Percentiles rank a stretch among this genome's conserved stretches.
These are phyloP conservation scores for Eretmocerus hayati DNA, from an alignment of 2,888 invertebrate species.

Conservation along the genomic window DNA sequence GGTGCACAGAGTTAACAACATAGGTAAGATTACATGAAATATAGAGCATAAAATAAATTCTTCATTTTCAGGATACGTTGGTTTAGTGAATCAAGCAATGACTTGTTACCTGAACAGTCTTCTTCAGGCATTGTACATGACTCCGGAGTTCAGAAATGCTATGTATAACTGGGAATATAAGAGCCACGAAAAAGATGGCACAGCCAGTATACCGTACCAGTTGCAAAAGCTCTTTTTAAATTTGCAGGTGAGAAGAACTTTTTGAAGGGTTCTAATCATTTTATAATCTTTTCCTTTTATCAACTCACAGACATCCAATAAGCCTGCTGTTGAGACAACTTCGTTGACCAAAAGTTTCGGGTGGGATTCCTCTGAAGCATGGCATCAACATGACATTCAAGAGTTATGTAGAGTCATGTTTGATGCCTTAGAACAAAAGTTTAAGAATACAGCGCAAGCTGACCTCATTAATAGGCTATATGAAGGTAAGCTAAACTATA, in stretches of 20 bases:
- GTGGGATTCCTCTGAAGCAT: constrained; percentile 83
- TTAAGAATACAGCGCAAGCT: constrained; percentile 73
- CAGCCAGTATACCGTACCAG: constrained; percentile 73
- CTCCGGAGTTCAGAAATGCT: constrained; percentile 85
- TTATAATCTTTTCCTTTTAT: constrained; percentile 2
- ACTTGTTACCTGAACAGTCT: constrained; percentile 87
- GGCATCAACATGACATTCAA: constrained; percentile 90
- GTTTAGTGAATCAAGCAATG: constrained; percentile 85
- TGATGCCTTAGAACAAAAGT: constrained; percentile 78
- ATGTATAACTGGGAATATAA: constrained; percentile 74
- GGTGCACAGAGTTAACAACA: no score
- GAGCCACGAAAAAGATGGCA: constrained; percentile 56
- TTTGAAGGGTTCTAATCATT: neutral
- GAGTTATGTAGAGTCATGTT: constrained; percentile 86
- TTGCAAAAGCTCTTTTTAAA: constrained; percentile 78
- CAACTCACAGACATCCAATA: constrained; percentile 64
- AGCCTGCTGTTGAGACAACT: constrained; percentile 76
- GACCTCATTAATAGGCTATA: constrained; percentile 77
- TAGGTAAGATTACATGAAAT: no score
- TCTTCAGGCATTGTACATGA: constrained; percentile 83
- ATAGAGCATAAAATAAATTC: no score
- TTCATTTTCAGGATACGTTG: constrained; percentile 60
- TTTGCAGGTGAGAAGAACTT: constrained; percentile 69
- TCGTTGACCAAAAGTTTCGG: constrained; percentile 82
- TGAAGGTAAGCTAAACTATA: constrained; percentile 46